Conservation (phyloP, 2,797 vertebrate genomes). For the Nyctibius grandis region DNA sequence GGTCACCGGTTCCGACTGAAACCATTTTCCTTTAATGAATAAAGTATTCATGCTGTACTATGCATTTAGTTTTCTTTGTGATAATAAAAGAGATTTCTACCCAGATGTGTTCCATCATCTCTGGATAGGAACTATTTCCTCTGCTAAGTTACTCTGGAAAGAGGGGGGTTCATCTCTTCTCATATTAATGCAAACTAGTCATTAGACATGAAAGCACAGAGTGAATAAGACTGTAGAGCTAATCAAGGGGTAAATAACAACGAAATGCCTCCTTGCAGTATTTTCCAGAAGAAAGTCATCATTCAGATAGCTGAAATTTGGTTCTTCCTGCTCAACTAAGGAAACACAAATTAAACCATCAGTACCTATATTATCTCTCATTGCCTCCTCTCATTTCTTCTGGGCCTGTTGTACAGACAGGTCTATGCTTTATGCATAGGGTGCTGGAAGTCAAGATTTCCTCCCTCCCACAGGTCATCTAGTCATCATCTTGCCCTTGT, state of each 20-base stretch:
- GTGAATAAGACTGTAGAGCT: conserved; percentile 1
- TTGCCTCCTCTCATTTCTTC: background rate
- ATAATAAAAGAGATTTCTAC: background rate
- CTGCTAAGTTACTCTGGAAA: background rate
- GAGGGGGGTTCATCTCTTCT: background rate
- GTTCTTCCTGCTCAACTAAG: background rate
- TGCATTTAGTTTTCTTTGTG: background rate
- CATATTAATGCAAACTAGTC: background rate
- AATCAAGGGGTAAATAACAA: conserved; percentile 41
- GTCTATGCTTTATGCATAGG: background rate
- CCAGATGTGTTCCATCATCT: background rate
- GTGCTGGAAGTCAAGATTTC: background rate
- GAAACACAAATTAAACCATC: conserved; percentile 27
- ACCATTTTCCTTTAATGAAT: background rate
- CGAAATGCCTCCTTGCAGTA: conserved; percentile 21
- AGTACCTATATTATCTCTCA: background rate
- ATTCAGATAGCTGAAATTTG: conserved; percentile 10
- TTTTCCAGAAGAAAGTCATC: conserved; percentile 27
- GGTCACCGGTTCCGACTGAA: background rate
- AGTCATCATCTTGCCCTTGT: background rate
- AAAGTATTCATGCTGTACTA: background rate
- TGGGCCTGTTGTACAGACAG: background rate
- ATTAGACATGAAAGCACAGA: background rate
- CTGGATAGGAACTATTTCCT: background rate
- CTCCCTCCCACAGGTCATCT: background rate